Conservation (phyloP, 1,140 invertebrate species). For the Hyphantria cunea region DNA sequence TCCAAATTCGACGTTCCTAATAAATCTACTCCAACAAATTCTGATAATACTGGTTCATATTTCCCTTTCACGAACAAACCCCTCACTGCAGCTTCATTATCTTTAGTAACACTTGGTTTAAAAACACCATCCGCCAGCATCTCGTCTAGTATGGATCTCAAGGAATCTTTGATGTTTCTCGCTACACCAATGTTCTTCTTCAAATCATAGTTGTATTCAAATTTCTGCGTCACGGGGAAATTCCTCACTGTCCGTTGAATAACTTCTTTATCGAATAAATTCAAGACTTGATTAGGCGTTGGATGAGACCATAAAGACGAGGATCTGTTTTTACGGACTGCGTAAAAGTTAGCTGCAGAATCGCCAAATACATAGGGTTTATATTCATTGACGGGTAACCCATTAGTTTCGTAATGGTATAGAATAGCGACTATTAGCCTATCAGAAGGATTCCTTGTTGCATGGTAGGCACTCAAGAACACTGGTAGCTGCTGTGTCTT, state of each 20-base stretch:
- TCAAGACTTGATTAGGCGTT: constrained; percentile 86
- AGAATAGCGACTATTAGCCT: constrained; percentile 84
- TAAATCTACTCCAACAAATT: constrained; percentile 44
- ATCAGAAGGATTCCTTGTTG: constrained; percentile 85
- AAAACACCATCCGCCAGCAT: constrained; percentile 37
- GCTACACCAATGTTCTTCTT: constrained; percentile 37
- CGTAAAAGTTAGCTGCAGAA: constrained; percentile 88
- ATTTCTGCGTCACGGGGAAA: constrained; percentile 82
- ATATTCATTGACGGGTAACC: constrained; percentile 84
- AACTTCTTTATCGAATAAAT: constrained; percentile 84
- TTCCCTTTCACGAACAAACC: constrained; percentile 48
- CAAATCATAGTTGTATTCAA: constrained; percentile 62
- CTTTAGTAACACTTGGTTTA: constrained; percentile 38
- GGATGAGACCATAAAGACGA: constrained; percentile 86
- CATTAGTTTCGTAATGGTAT: constrained; percentile 84
- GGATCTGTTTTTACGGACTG: constrained; percentile 83
- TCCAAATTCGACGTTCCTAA: constrained; percentile 43
- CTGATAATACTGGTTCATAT: constrained; percentile 36
- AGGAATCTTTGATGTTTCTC: constrained; percentile 36
- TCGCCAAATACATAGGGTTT: constrained; percentile 91
- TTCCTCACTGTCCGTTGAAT: constrained; percentile 86
- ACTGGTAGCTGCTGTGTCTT: constrained; percentile 85
- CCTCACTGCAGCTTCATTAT: constrained; percentile 46
- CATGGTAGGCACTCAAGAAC: constrained; percentile 87
- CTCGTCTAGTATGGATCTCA: constrained; percentile 43